Evolutionary conservation across 2,888 invertebrate species (phyloP).

Genomic region (Epinotia nisella): DNA sequence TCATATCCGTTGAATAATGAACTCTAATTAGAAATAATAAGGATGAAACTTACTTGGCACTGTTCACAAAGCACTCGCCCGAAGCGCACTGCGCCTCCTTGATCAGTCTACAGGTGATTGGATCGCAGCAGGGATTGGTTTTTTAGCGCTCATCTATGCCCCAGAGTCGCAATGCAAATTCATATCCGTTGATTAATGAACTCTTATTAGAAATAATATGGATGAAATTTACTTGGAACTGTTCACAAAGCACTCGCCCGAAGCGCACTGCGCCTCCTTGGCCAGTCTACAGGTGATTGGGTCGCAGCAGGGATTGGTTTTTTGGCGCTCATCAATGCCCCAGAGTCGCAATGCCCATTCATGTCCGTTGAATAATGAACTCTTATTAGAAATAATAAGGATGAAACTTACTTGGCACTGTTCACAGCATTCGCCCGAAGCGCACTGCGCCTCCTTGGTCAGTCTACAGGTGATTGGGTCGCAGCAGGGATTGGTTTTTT

Average conservation of each 20-base stretch:
- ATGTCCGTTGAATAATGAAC: too few species aligned
- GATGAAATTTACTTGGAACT: conserved; percentile 89
- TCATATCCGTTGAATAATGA: too few species aligned
- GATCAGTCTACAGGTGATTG: conserved; percentile 97
- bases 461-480: conserved; percentile 98
- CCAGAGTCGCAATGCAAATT: conserved; percentile 99
- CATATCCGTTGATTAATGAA: too few species aligned
- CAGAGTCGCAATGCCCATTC: too few species aligned
- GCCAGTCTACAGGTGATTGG: conserved; percentile 98
- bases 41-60: conserved; percentile 89
- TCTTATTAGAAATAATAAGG: background rate
- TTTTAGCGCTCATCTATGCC: conserved; percentile 94
- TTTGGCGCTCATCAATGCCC: too few species aligned
- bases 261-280: conserved; percentile 97
- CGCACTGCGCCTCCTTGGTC: conserved; percentile 97
- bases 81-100: conserved; percentile 97
- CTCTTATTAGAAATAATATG: background rate
- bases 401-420: conserved; percentile 90
- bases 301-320: too few species aligned
- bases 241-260: conserved; percentile 96
- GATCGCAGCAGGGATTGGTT: conserved; percentile 98
- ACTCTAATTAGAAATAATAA: background rate
- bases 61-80: conserved; percentile 96
- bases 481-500: conserved; percentile 95
- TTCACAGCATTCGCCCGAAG: conserved; percentile 95